phyloP scores from a whole-genome alignment of 1,140 invertebrate genomes.

The Tigriopus japonicus region DNA sequence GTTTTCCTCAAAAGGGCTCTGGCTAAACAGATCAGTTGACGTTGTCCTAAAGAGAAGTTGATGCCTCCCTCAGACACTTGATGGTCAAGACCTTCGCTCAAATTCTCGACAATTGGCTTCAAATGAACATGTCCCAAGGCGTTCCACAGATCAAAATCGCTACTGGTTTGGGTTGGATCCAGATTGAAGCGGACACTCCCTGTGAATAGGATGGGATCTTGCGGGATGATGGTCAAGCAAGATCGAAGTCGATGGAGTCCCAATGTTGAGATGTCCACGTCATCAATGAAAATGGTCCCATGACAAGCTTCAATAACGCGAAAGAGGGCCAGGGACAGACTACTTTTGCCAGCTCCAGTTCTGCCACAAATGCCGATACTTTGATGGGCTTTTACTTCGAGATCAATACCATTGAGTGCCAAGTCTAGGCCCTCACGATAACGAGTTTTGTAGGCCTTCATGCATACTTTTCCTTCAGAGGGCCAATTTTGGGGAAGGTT shows the following conservation, averaged over 20 bases:
- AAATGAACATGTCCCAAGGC: slow-evolving; percentile 57
- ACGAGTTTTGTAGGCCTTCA: slow-evolving; percentile 54
- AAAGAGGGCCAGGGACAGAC: slow-evolving; percentile 44
- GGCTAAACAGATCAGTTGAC: slow-evolving; percentile 35
- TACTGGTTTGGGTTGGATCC: slow-evolving; percentile 57
- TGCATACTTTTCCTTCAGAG: slow-evolving; percentile 43
- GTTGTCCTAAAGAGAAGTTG: slow-evolving; percentile 41
- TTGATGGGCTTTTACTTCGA: neutral
- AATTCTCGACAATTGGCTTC: slow-evolving; percentile 47
- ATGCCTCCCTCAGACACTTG: slow-evolving; percentile 66
- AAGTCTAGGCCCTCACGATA: slow-evolving; percentile 60
- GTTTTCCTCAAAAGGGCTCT: slow-evolving; percentile 32
- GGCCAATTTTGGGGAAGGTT: slow-evolving; percentile 48
- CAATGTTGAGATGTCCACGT: slow-evolving; percentile 58
- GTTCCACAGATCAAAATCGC: slow-evolving; percentile 58
- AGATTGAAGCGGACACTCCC: slow-evolving; percentile 60
- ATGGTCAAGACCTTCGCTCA: slow-evolving; percentile 49
- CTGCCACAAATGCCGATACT: slow-evolving; percentile 55
- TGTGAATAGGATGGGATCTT: slow-evolving; percentile 42
- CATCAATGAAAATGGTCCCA: slow-evolving; percentile 78
- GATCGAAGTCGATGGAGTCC: slow-evolving; percentile 70
- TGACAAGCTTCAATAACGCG: slow-evolving; percentile 58
- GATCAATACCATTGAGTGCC: slow-evolving; percentile 46
- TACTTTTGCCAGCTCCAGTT: slow-evolving; percentile 68
- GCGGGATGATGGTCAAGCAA: slow-evolving; percentile 68